Conservation (phyloP, 2,888 invertebrate genomes). For the Lymantria monacha region DNA sequence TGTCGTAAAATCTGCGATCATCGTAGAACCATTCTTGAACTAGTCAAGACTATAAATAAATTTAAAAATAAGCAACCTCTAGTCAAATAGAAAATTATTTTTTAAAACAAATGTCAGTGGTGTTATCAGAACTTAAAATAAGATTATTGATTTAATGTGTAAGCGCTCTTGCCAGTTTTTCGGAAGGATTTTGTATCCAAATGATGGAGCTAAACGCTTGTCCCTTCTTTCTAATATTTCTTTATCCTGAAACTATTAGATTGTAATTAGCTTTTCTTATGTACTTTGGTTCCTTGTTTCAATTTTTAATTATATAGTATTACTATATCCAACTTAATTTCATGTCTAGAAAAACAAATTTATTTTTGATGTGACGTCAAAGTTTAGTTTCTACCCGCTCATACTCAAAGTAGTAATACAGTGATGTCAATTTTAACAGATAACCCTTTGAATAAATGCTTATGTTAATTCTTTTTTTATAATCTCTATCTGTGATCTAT, state of each 20-base stretch:
- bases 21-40: slow-evolving; percentile 26
- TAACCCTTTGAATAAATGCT: slow-evolving; percentile 36
- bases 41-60: slow-evolving; percentile 36
- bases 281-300: slow-evolving; percentile 50
- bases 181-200: slow-evolving; percentile 51
- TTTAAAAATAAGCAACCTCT: slow-evolving; percentile 53
- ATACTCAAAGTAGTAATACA: slow-evolving; percentile 6
- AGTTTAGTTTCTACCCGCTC: slow-evolving; percentile 36
- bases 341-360: slow-evolving; percentile 64
- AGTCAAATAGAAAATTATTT: slow-evolving; percentile 61
- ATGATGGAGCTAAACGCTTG: slow-evolving; percentile 37
- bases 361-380: slow-evolving; percentile 55
- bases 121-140: slow-evolving; percentile 76
- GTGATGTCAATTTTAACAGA: background rate
- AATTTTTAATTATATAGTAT: slow-evolving; percentile 40
- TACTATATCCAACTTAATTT: slow-evolving; percentile 48
- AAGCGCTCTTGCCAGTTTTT: slow-evolving; percentile 75
- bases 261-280: slow-evolving; percentile 54
- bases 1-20: slow-evolving; percentile 24
- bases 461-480: slow-evolving; percentile 53
- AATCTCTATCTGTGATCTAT: slow-evolving; percentile 79
- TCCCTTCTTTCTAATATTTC: slow-evolving; percentile 39
- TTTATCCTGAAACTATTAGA: slow-evolving; percentile 48
- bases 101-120: slow-evolving; percentile 74
- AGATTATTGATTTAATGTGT: slow-evolving; percentile 71